Base-by-base conservation (phyloP, 2,113 vertebrate species). In the Diadophis punctatus region DNA sequence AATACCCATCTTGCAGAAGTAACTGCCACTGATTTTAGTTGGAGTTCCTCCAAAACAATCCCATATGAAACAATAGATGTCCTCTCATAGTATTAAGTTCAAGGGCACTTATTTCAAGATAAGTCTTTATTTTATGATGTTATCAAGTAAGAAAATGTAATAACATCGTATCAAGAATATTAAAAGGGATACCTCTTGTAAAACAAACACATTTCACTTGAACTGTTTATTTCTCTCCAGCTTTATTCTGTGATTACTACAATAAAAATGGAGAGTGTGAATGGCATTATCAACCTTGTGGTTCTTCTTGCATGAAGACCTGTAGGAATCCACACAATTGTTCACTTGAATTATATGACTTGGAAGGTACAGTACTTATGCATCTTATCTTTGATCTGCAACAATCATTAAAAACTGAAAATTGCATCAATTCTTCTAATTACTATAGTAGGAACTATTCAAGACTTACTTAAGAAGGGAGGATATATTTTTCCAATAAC, bases 231-330 rank as follows among this genome's bases (percentile, higher is more conserved):
- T 34, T 52, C 56, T 48, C 90, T 95, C 5, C 95, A 99, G 99
- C 99, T 86, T 94, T 99, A 30, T 99, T 99, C 97, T 99, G 99
- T 18, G 99, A 99, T 95, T 99, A 98, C 96, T 99, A 99, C 96
- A 99, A 99, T 91, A 95, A 97, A 0, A 92, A 97, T 56, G 98
- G 96, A 30, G 97, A 95, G 91, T 99, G 99, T 89, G 98, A 98
- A 92, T 99, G 99, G 99, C 99, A 99, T 94, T 99, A 99, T 95
- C 98, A 98, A 91, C 97, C 99, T 1, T 99, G 99, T 90, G 99
- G 99, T 58, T 97, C 97, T 8, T 97, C 97, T 63, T 99, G 98
- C 92, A 97, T 99, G 98, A 98, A 98, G 95, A 99, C 99, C 46
- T 99, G 99, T 95, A 98, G 95, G 89, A 99, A 99, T 94, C 98